phyloP scores from a whole-genome alignment of 2,888 invertebrate species.

The Chrysolina oricalcia region DNA sequence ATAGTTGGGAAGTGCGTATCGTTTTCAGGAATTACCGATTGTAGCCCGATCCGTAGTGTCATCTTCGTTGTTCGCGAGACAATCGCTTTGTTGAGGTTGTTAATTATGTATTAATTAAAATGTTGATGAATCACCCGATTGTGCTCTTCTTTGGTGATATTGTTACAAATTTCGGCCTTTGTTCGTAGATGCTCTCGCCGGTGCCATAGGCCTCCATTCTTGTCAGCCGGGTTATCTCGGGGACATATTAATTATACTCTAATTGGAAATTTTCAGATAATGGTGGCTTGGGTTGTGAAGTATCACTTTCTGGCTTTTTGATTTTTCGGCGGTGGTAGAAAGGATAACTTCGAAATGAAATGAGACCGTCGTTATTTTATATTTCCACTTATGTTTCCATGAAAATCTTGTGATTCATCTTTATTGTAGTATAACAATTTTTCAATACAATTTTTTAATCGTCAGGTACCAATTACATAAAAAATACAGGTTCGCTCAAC shows the following conservation, averaged over 20 bases:
- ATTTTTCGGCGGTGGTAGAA: background rate
- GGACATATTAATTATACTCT: slow-evolving; percentile 11
- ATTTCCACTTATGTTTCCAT: no score
- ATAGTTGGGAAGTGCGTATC: background rate
- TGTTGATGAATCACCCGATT: slow-evolving; percentile 70
- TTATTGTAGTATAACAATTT: no score
- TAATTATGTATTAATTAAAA: slow-evolving; percentile 71
- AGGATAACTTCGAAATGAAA: background rate
- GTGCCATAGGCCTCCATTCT: slow-evolving; percentile 19
- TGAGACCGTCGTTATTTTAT: no score
- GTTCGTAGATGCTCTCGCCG: slow-evolving; percentile 12
- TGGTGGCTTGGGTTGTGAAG: background rate
- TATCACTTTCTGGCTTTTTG: background rate
- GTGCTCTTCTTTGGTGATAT: slow-evolving; percentile 62
- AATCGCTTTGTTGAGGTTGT: slow-evolving; percentile 69
- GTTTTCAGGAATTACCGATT: slow-evolving; percentile 41
- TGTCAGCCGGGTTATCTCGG: slow-evolving; percentile 19
- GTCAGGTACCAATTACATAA: no score
- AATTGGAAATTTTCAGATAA: slow-evolving; percentile 12
- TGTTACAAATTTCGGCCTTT: slow-evolving; percentile 12
- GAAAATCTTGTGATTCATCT: no score
- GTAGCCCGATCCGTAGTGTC: slow-evolving; percentile 38
- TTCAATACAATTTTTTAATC: no score
- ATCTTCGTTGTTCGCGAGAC: slow-evolving; percentile 57
- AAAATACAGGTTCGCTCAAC: no score